Base-by-base conservation (phyloP, 1,140 invertebrate species). In the Dermatophagoides farinae region DNA sequence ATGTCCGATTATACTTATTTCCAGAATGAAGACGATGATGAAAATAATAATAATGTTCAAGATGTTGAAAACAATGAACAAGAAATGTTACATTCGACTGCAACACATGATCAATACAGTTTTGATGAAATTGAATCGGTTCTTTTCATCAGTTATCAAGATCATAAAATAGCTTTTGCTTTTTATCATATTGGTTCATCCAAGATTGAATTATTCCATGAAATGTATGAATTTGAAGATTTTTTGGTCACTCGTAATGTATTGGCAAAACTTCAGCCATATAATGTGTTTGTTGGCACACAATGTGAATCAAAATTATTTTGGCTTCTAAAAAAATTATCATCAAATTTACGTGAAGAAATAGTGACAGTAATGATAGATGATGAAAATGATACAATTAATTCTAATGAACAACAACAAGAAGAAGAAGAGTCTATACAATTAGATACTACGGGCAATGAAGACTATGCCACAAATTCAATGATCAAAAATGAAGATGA, bases 141-240 rank as follows among this genome's bases (percentile, higher is more conserved):
- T 47, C 43, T 58, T 4, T 23, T n/a, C 16, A 58, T 58, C n/a
- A 52, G 57, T 25, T 58, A 49, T 39, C 16, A 47, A 39, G n/a
- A 60, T 40, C 12, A 9, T 41, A 60, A 60, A 37, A 18, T 47
- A 10, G 58, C 50, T 20, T 12, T 47, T 18, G 18, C 43, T 50
- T 23, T 60, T 41, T 60, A 60, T 31, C n/a, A 23, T 41, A 11
- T 31, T 25, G 44, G 20, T n/a, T 20, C 18, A 6, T 6, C 16
- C 4, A 18, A 11, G 10, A n/a, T 60, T 50, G 12, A 60, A 49
- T 18, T 60, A 23, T 16, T 60, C 8, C 43, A 47, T 40, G 58
- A 60, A 49, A n/a, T 60, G 16, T 37, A 60, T 22, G 58, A 60
- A 39, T 44, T 55, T 38, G 16, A 60, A 49, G 58, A 60, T 41